Evolutionary conservation across 2,888 invertebrate genomes (phyloP), one percentile per base, ranked within the genome.

Genomic region (Hypomecis atomaria): DNA sequence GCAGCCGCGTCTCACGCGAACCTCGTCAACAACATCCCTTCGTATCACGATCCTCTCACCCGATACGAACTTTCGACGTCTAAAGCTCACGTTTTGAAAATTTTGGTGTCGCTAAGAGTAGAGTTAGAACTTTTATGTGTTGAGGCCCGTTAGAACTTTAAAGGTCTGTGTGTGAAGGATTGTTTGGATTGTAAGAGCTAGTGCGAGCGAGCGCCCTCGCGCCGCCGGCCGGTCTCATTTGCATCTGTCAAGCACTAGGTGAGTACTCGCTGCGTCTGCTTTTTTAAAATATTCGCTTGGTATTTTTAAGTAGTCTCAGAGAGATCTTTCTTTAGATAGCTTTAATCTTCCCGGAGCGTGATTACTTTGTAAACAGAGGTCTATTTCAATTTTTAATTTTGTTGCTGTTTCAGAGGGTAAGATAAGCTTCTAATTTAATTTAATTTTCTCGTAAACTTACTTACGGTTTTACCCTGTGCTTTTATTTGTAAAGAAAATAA

Each of bases 161-260:
- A 77, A 78, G 72, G 75, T 78, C 75, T 79, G 78, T 81, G 83
- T 82, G 82, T 78, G 82, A 84, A 81, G 82, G 85, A 85, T 86
- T 88, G 80, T 85, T 82, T 84, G 87, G 89, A 89, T 89, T 88
- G 83, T 84, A 79, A 84, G 82, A 85, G 84, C 85, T 77, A 74
- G 75, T 55, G 63, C 52, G 75, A 74, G 77, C 79, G 77, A 74
- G 77, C 79, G 77, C 79, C 78, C 70, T 73, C 74, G 73, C 71
- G 79, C 78, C 78, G 79, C 78, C 78, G 79, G 79, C 79, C 78
- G 80, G 78, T 82, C 87, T 87, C 85, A 86, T 89, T 89, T 86
- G 82, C 88, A 87, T 86, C 87, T 82, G 84, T 84, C 86, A 85
- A 87, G 85, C 80, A 87, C 86, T 84, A 80, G 85, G 86, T 87